phyloP scores from a whole-genome alignment of 2,888 invertebrate species.

The Spodoptera exigua region DNA sequence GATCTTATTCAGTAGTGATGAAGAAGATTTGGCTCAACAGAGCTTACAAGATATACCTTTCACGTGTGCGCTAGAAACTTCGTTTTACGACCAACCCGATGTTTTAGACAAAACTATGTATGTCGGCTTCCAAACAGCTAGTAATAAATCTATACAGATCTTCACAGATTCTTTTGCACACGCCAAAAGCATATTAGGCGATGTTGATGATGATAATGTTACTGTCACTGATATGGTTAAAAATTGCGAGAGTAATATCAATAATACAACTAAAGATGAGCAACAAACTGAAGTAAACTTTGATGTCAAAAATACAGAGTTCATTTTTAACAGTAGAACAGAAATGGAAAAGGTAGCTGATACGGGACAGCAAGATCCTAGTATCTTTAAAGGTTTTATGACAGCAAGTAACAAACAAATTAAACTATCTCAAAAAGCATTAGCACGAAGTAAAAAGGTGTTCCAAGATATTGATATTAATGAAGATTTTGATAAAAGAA shows the following conservation, averaged over 20 bases:
- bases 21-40: constrained; percentile 69
- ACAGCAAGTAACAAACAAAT: constrained; percentile 70
- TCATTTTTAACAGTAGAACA: neutral
- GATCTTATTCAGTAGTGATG: constrained; percentile 83
- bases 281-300: neutral
- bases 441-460: constrained; percentile 61
- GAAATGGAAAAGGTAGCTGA: no score
- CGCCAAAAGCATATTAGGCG: constrained; percentile 72
- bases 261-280: constrained; percentile 7
- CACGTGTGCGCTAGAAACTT: constrained; percentile 77
- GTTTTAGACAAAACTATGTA: constrained; percentile 76
- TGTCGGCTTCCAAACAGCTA: constrained; percentile 84
- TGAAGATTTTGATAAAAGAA: constrained; percentile 31
- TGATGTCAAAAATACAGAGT: constrained; percentile 6
- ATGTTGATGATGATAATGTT: constrained; percentile 54
- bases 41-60: constrained; percentile 72
- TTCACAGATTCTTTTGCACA: constrained; percentile 72
- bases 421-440: constrained; percentile 63
- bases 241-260: constrained; percentile 54
- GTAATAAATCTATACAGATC: constrained; percentile 80
- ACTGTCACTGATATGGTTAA: constrained; percentile 69
- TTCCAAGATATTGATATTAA: constrained; percentile 57
- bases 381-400: constrained; percentile 60
- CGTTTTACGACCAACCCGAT: constrained; percentile 67
- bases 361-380: neutral